Conservation (phyloP, 2,888 invertebrate genomes). For the Callosobruchus maculatus region DNA sequence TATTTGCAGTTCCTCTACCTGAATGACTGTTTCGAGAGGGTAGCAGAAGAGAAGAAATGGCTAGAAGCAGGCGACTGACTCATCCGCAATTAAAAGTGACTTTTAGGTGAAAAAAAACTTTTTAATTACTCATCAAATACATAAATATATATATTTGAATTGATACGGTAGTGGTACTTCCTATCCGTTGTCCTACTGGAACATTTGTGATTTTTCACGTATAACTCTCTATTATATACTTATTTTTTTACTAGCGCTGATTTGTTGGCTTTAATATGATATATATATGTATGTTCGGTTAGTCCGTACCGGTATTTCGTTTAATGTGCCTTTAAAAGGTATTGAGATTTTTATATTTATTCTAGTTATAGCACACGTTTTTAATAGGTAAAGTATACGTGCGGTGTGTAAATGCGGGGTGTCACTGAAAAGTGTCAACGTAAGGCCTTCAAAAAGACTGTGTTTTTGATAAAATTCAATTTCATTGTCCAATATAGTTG, state of each 20-base stretch:
- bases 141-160: background rate
- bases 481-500: too few species aligned
- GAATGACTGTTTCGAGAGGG: conserved; percentile 92
- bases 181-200: background rate
- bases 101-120: background rate
- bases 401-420: background rate
- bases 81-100: background rate
- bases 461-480: too few species aligned
- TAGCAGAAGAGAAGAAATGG: conserved; percentile 89
- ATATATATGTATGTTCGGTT: too few species aligned
- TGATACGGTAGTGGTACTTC: background rate
- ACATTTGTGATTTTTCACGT: background rate
- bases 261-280: background rate
- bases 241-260: background rate
- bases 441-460: too few species aligned
- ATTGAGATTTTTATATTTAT: background rate
- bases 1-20: conserved; percentile 78
- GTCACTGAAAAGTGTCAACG: too few species aligned
- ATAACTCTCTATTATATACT: background rate
- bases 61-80: conserved; percentile 76
- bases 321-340: background rate
- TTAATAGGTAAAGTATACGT: background rate
- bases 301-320: background rate
- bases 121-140: background rate
- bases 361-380: background rate